A percentile compares a stretch with the other conserved stretches of the same genome.
Evolutionary conservation across 2,113 vertebrate genomes (phyloP).

Genomic region (Eudyptes chrysolophus): DNA sequence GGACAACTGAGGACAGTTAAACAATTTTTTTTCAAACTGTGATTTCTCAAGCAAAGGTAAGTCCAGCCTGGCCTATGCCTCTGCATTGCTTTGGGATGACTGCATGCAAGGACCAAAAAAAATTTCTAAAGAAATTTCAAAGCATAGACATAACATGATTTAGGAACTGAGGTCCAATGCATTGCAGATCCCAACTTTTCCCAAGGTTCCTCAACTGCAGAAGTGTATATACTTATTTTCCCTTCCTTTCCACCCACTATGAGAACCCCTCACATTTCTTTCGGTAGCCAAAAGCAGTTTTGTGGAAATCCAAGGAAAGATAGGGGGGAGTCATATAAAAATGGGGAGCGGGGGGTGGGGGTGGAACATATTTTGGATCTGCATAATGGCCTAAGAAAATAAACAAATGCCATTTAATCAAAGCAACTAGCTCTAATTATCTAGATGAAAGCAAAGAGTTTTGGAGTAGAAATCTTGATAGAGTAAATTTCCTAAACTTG

Average conservation of each 20-base stretch:
- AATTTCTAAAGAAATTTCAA: neutral
- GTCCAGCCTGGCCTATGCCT: neutral
- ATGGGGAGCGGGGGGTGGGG: accelerated
- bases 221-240: neutral
- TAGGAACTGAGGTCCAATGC: neutral
- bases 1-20: neutral
- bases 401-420: neutral
- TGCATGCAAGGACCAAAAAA: neutral
- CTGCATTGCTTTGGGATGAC: neutral
- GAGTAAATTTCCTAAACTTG: neutral
- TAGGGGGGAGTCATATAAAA: neutral
- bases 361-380: neutral
- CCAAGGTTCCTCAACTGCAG: neutral
- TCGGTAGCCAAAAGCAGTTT: neutral
- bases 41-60: neutral
- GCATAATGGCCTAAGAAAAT: neutral
- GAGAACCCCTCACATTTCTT: neutral
- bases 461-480: neutral
- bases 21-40: neutral
- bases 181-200: neutral
- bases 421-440: neutral
- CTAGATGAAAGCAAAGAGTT: neutral
- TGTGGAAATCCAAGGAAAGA: neutral
- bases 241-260: neutral
- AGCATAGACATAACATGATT: neutral